Base-by-base conservation (phyloP, 2,113 vertebrate genomes). In the Mohoua ochrocephala region DNA sequence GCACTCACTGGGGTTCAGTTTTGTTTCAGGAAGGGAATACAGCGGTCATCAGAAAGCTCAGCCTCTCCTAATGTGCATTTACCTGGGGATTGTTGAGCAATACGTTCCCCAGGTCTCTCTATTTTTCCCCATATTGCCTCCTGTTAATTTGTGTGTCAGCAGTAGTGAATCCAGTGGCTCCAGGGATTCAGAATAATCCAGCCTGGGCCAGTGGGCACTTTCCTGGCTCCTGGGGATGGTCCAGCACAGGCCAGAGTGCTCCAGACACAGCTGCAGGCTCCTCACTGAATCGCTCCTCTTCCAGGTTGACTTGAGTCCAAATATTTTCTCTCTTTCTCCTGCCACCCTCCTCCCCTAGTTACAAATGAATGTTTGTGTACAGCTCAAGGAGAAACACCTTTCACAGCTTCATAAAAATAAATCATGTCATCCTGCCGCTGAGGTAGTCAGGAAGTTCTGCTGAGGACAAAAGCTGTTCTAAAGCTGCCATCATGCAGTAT, bases 371-470 rank as follows among this genome's bases (percentile, higher is more conserved):
- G 47, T 86, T 88, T 91, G 64, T 88, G 71, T 59, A 77, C 71
- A 63, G 50, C 75, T 85, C 64, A 63, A 82, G 71, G n/a, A 95
- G 56, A 97, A 93, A 84, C 79, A 95, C 64, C 79, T 86, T 91
- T 52, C 83, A 56, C 33, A 65, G 63, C 54, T 81, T 31, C 61
- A 68, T 70, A 42, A 94, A 93, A 95, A 84, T 22, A 90, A 88
- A 80, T 33, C 0, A 53, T 49, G 50, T 54, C 79, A 94, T 53
- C 33, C 56, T 87, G 70, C 7, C 5, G 6, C 41, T 28, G 78
- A 82, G n/a, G 35, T 71, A 84, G 52, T 53, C 53, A 49, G 88
- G 33, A 82, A 87, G 77, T 54, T 89, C 59, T 92, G 84, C 67
- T 42, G 68, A 84, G 67, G 82, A 63, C 12, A 19, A 76, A 85